Conservation (phyloP, 2,113 vertebrate genomes). For the Chaenogobius annularis region DNA sequence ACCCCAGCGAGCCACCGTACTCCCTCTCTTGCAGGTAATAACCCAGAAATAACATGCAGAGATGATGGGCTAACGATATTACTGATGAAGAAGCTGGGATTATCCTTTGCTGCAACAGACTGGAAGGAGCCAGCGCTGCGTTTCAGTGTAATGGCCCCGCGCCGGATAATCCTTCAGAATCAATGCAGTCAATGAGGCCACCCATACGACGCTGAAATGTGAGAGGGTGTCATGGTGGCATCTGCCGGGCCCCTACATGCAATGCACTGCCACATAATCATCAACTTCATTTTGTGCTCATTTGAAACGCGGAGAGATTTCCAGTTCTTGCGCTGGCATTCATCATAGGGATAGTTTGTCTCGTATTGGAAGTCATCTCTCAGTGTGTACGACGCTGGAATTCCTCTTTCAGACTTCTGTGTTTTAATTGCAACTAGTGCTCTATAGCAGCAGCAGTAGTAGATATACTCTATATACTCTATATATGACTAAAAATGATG, state of each 20-base stretch:
- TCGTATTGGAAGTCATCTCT: constrained; percentile 31
- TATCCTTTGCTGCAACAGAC: constrained; percentile 63
- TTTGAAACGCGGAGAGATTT: constrained; percentile 44
- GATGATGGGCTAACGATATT: constrained; percentile 74
- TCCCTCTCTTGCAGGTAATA: constrained; percentile 72
- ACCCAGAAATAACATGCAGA: constrained; percentile 75
- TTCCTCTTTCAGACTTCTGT: background rate
- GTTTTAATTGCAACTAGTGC: background rate
- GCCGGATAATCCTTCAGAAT: constrained; percentile 66
- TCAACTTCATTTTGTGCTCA: constrained; percentile 24
- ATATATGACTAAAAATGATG: too few relatives aligned
- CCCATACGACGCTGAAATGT: constrained; percentile 69
- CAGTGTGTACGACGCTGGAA: background rate
- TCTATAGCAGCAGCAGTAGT: too few relatives aligned
- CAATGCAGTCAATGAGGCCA: constrained; percentile 68
- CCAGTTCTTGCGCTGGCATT: constrained; percentile 19
- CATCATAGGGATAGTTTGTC: constrained; percentile 23
- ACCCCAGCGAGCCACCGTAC: constrained; percentile 52
- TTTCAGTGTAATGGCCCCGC: constrained; percentile 58
- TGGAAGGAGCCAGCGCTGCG: constrained; percentile 60
- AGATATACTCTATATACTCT: too few relatives aligned
- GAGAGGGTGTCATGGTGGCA: constrained; percentile 66
- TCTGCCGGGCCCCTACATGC: constrained; percentile 47
- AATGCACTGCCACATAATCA: constrained; percentile 24
- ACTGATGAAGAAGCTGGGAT: constrained; percentile 72